Evolutionary conservation across 2,888 invertebrate species (phyloP).

Genomic region (Rhagonycha fulva): DNA sequence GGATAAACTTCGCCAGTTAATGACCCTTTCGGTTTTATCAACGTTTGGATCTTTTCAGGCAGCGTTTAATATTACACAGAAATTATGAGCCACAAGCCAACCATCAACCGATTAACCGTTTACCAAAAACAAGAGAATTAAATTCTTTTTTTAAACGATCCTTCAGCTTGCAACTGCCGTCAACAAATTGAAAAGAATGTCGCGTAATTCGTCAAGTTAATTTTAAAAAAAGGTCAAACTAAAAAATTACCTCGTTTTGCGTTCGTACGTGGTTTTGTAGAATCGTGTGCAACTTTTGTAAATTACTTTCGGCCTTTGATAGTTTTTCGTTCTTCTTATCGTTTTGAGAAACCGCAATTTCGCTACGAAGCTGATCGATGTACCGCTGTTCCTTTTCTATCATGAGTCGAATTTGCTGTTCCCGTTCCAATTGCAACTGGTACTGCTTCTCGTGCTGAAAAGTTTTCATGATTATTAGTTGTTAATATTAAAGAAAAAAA

Average conservation of each 20-base stretch:
- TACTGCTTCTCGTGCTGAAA: conserved; percentile 80
- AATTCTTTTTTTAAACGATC: conserved; percentile 3
- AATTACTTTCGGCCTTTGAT: conserved; percentile 63
- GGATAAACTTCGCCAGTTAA: background rate
- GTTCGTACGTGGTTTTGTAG: conserved; percentile 48
- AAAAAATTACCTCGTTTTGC: conserved; percentile 46
- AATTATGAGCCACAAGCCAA: conserved; percentile 29
- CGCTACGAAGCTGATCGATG: conserved; percentile 76
- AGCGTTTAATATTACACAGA: conserved; percentile 25
- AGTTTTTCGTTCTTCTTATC: conserved; percentile 59
- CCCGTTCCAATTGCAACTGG: conserved; percentile 81
- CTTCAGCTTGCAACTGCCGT: background rate
- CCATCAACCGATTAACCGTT: conserved; percentile 25
- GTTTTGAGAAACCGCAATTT: conserved; percentile 59
- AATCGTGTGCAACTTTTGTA: conserved; percentile 64
- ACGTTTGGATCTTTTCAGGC: conserved; percentile 17
- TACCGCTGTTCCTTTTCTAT: conserved; percentile 84
- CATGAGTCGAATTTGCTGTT: conserved; percentile 87
- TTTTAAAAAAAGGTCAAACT: background rate
- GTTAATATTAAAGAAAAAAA: background rate
- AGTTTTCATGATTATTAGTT: background rate
- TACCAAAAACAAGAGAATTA: conserved; percentile 27
- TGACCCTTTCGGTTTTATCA: conserved; percentile 6
- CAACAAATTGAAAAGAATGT: background rate
- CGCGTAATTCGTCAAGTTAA: background rate